Percentiles rank a stretch among this genome's conserved stretches.
These are phyloP conservation scores for Danionella cerebrum DNA, from an alignment of 2,113 vertebrate genomes.

Conservation along the genomic window DNA sequence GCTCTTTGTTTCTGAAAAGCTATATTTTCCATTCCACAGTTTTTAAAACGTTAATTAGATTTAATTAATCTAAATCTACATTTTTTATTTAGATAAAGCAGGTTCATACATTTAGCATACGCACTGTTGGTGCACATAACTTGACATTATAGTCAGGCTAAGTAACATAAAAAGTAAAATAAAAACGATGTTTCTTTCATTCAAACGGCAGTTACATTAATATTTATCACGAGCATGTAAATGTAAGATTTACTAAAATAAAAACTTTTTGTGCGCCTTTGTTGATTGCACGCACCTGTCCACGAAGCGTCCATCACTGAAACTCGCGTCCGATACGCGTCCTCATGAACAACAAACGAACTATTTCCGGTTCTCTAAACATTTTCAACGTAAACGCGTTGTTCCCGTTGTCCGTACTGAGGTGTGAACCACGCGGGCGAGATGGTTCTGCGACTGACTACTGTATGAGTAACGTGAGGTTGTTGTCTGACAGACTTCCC, in stretches of 20 bases:
- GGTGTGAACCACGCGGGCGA: no score
- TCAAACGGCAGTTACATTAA: background rate
- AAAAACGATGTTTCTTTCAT: no score
- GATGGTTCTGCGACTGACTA: background rate
- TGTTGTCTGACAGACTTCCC: background rate
- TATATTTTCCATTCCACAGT: no score
- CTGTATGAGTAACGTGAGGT: background rate
- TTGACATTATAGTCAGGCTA: no score
- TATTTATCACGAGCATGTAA: background rate
- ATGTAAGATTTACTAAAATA: background rate
- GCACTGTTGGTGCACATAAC: no score
- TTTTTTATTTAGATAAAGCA: no score
- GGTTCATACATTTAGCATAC: no score
- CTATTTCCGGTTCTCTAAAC: background rate
- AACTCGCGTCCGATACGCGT: background rate
- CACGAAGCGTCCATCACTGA: slow-evolving; percentile 1
- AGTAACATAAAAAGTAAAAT: no score
- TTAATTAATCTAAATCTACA: no score
- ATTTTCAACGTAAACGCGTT: background rate
- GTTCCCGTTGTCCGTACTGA: no score
- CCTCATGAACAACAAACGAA: background rate
- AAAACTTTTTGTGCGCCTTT: background rate
- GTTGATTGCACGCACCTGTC: slow-evolving; percentile 17
- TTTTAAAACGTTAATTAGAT: no score
- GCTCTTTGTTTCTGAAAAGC: no score